Conservation (phyloP, 2,888 invertebrate genomes). For the Metellina segmentata region DNA sequence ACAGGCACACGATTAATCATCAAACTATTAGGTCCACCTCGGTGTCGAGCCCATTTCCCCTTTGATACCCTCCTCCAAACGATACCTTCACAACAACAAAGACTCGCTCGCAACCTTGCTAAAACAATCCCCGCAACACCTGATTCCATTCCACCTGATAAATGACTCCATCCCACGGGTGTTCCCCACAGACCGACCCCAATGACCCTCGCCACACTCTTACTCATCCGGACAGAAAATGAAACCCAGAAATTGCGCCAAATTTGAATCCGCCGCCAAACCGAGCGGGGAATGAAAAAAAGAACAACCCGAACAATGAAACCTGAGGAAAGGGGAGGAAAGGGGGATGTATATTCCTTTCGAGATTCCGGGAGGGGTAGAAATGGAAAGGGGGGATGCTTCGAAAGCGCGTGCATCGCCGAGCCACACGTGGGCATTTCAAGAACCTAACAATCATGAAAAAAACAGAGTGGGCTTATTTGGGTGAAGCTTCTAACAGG, state of each 20-base stretch:
- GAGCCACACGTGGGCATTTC: constrained; percentile 69
- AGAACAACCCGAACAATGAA: background rate
- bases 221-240: background rate
- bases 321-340: background rate
- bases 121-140: background rate
- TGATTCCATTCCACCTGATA: background rate
- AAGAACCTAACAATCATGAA: constrained; percentile 73
- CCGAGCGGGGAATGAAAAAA: background rate
- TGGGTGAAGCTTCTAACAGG: constrained; percentile 70
- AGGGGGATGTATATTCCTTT: background rate
- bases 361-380: background rate
- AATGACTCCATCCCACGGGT: background rate
- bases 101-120: background rate
- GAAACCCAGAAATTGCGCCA: constrained; percentile 36
- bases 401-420: constrained; percentile 40
- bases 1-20: background rate
- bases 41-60: background rate
- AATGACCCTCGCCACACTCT: background rate
- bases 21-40: background rate
- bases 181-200: background rate
- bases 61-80: background rate
- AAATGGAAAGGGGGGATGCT: background rate
- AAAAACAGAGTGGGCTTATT: constrained; percentile 70
- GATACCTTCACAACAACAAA: background rate
- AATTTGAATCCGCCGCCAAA: constrained; percentile 43